Evolutionary conservation across 2,888 invertebrate genomes (phyloP).

Genomic region (Mythimna ferrago): DNA sequence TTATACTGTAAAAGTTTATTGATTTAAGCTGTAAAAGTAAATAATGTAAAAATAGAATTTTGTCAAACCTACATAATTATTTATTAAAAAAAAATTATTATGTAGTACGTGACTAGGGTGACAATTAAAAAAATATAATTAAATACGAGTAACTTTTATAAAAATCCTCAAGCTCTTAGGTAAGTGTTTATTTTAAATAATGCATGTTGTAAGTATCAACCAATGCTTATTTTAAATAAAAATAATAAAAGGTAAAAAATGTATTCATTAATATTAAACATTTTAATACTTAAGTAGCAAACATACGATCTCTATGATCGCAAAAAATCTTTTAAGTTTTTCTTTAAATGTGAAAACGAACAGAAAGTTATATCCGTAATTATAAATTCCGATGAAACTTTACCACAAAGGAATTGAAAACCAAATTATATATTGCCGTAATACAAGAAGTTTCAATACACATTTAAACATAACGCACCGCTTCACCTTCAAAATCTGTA

Average conservation of each 20-base stretch:
- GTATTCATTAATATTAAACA: not conserved
- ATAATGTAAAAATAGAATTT: constrained; percentile 20
- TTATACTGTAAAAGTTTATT: not conserved
- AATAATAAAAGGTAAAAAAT: no score
- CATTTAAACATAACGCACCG: not conserved
- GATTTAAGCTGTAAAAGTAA: constrained; percentile 2
- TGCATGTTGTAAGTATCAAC: no score
- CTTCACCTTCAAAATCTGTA: not conserved
- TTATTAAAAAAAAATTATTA: constrained; percentile 27
- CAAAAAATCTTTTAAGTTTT: not conserved
- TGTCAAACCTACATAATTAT: constrained; percentile 5
- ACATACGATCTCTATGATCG: not conserved
- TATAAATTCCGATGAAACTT: constrained; percentile 24
- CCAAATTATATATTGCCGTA: not conserved
- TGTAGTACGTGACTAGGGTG: constrained; percentile 10
- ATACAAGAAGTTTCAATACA: not conserved
- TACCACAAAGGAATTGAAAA: constrained; percentile 6
- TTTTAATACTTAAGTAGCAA: not conserved
- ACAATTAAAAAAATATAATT: not conserved
- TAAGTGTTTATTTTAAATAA: not conserved
- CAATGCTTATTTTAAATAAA: no score
- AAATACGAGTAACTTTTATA: no score
- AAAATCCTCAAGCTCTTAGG: not conserved
- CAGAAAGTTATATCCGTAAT: not conserved
- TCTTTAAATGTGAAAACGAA: not conserved